Evolutionary conservation across 53 echinoderm and acorn worm genomes (phyloP), one percentile per base, ranked within the genome.

Genomic region (Hippasteria phrygiana): DNA sequence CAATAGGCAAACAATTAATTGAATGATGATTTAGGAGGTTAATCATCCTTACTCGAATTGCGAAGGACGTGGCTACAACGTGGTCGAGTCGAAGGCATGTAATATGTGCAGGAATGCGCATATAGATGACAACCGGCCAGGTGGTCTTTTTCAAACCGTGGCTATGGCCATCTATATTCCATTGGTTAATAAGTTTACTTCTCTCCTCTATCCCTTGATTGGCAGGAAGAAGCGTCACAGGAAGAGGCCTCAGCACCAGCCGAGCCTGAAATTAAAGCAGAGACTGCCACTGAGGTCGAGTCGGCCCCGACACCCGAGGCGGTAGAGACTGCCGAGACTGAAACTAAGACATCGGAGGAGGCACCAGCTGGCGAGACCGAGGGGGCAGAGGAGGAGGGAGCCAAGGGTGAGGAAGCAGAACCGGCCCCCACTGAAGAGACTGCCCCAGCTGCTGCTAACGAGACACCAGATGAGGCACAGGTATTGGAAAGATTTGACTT

Each of bases 391-490:
- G 74, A 42, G 10, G 85, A 75, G 35, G 71, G 54, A 7, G 62
- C 74, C 33, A 41, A 88, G 37, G 88, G 31, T 56, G 73, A 70
- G 41, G 83, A 72, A 45, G 40, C 46, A n/a, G 40, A 69, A 46
- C 80, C 67, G 11, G 42, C 78, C 29, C 90, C 90, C 38, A 72
- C 73, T 31, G 87, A 90, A 32, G 90, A 80, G 59, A 46, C 33
- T 27, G 55, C 87, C 22, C 77, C 77, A 87, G 74, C 76, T 56
- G 71, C 67, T 54, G 78, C 90, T 41, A 39, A 50, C 4, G 82
- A 85, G 77, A 42, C 82, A 56, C 75, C 89, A 22, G 66, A 48
- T 47, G 87, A 90, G 55, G 51, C 77, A 54, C 77, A 73, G 48
- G 90, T 78, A 78, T 5, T 50, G 3, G 50, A 11, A 75, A n/a